Evolutionary conservation across 2,888 invertebrate species (phyloP).

Genomic region (Leuctra nigra): DNA sequence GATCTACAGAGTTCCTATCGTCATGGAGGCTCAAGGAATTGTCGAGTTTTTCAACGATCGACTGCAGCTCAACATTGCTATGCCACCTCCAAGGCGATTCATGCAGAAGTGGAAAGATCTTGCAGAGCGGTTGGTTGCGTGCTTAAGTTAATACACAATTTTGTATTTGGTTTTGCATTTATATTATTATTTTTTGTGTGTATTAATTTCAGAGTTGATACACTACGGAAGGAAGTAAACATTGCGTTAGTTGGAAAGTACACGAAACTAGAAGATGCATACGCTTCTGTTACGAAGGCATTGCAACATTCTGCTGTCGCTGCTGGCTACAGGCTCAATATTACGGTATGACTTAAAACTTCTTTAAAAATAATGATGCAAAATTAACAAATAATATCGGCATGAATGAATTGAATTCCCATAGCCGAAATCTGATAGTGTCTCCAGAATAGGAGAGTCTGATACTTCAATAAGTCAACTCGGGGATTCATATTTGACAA

Average conservation of each 20-base stretch:
- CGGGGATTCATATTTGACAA: no score
- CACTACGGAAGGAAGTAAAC: slow-evolving; percentile 72
- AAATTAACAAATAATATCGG: no score
- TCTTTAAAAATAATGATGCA: no score
- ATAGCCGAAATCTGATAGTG: no score
- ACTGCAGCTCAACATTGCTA: slow-evolving; percentile 60
- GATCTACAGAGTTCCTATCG: slow-evolving; percentile 91
- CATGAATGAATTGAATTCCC: no score
- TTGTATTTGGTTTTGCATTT: neutral
- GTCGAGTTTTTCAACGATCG: slow-evolving; percentile 78
- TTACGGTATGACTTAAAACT: slow-evolving; percentile 61
- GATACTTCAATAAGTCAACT: no score
- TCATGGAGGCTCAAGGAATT: slow-evolving; percentile 87
- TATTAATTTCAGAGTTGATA: slow-evolving; percentile 74
- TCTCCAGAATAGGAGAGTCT: no score
- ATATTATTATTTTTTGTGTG: no score
- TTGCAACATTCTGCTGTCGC: slow-evolving; percentile 88
- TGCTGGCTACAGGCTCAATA: slow-evolving; percentile 72
- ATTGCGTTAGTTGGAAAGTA: slow-evolving; percentile 97
- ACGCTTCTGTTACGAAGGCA: slow-evolving; percentile 93
- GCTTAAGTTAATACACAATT: neutral
- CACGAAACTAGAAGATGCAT: slow-evolving; percentile 90
- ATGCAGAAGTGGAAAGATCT: slow-evolving; percentile 88
- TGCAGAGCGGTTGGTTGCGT: slow-evolving; percentile 56
- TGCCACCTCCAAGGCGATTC: slow-evolving; percentile 59